A percentile compares a stretch with the other conserved stretches of the same genome.
Conservation (phyloP, 2,113 vertebrate genomes). For the Dissostichus mawsoni region DNA sequence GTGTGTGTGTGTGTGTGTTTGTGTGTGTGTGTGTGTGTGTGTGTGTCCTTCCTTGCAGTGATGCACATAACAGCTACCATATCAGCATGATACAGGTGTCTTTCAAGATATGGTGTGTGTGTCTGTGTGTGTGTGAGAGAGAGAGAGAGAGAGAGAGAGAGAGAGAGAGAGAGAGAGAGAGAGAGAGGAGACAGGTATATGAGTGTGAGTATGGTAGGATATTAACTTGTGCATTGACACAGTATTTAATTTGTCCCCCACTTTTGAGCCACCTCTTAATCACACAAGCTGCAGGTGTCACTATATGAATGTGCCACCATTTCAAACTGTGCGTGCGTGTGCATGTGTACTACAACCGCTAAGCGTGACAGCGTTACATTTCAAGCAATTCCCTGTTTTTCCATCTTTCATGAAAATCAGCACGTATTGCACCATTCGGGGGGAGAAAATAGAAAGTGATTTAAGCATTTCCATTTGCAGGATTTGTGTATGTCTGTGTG, state of each 20-base stretch:
- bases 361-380: conserved; percentile 28
- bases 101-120: conserved; percentile 39
- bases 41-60: conserved; percentile 14
- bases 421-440: conserved; percentile 35
- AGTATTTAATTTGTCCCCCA: conserved; percentile 1
- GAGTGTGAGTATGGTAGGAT: conserved; percentile 7
- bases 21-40: conserved; percentile 29
- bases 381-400: conserved; percentile 37
- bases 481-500: conserved; percentile 29
- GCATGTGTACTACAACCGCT: conserved; percentile 11
- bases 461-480: conserved; percentile 17
- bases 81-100: conserved; percentile 72
- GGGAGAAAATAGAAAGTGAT: conserved; percentile 20
- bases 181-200: not conserved
- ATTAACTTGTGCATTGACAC: conserved; percentile 32
- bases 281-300: conserved; percentile 57
- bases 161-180: not conserved
- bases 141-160: not conserved
- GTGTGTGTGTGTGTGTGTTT: conserved; percentile 33
- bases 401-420: conserved; percentile 34
- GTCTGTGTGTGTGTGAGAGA: not conserved
- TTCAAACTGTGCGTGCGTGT: conserved; percentile 28
- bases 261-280: conserved; percentile 48
- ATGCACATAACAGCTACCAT: conserved; percentile 42
- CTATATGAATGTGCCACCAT: conserved; percentile 48